Percentiles rank a stretch among this genome's conserved stretches.
Conservation (phyloP, 2,113 vertebrate genomes). For the Eretmochelys imbricata region DNA sequence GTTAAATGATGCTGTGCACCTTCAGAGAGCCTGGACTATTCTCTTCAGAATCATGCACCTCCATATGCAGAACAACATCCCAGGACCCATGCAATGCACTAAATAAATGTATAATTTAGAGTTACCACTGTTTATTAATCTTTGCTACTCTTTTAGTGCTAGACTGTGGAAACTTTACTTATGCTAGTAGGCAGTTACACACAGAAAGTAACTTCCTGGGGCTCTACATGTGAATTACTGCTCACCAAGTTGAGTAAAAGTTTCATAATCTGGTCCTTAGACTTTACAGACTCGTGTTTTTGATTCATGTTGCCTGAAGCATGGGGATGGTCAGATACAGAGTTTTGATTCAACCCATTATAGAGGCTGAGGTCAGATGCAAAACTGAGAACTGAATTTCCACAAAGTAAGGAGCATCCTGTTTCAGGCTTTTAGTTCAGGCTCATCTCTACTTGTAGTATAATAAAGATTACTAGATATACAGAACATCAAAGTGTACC, state of each 20-base stretch:
- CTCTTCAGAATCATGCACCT: neutral
- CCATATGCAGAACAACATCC: neutral
- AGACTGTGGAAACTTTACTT: accelerated
- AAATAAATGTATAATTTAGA: neutral
- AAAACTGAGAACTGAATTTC: neutral
- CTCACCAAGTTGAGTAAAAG: neutral
- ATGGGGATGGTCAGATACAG: neutral
- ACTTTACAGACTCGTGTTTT: neutral
- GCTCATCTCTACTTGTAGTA: neutral
- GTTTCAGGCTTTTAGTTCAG: neutral
- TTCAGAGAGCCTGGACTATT: neutral
- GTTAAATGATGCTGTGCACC: neutral
- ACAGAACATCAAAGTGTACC: neutral
- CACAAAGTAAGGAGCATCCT: neutral
- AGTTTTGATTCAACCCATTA: neutral
- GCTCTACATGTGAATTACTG: neutral
- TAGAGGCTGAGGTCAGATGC: neutral
- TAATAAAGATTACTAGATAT: neutral
- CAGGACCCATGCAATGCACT: neutral
- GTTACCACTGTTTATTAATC: neutral
- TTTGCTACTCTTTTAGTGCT: neutral
- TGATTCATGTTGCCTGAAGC: neutral
- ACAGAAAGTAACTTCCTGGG: neutral
- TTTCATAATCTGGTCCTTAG: neutral
- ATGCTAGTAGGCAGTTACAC: neutral